Evolutionary conservation across 37 sponge, comb jelly and placozoan genomes (phyloP).

Genomic region (Eunapius fragilis): DNA sequence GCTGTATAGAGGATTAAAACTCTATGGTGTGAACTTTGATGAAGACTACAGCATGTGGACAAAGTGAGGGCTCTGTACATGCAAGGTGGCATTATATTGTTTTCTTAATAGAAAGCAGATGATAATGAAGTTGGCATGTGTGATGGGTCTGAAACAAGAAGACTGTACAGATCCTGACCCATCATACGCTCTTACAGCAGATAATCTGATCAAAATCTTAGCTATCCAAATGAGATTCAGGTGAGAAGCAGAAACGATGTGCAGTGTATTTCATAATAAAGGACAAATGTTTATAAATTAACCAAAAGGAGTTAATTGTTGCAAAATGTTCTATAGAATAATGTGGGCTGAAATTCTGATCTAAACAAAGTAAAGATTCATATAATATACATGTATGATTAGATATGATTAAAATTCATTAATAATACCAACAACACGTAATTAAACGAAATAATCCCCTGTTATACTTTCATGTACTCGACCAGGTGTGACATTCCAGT

Average conservation of each 20-base stretch:
- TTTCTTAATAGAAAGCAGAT: not conserved
- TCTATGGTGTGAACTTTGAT: constrained; percentile 50
- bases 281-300: too few species aligned
- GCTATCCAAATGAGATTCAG: constrained; percentile 95
- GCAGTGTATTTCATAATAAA: not conserved
- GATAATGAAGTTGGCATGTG: constrained; percentile 38
- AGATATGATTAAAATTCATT: too few species aligned
- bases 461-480: not conserved
- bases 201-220: constrained; percentile 83
- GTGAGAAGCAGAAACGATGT: constrained; percentile 6
- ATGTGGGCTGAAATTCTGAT: too few species aligned
- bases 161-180: constrained; percentile 66
- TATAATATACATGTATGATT: not conserved
- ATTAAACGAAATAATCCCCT: too few species aligned
- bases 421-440: too few species aligned
- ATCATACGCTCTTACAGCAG: constrained; percentile 74
- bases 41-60: constrained; percentile 64
- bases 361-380: not conserved
- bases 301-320: too few species aligned
- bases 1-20: constrained; percentile 43
- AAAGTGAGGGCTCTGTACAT: constrained; percentile 8
- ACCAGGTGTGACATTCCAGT: constrained; percentile 90
- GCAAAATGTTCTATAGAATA: too few species aligned
- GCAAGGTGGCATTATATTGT: too few species aligned
- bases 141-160: constrained; percentile 50